Evolutionary conservation across 35 echinoderm and acorn worm species (phyloP), one percentile per base, ranked within the genome.

Genomic region (Stichopus chloronotus): DNA sequence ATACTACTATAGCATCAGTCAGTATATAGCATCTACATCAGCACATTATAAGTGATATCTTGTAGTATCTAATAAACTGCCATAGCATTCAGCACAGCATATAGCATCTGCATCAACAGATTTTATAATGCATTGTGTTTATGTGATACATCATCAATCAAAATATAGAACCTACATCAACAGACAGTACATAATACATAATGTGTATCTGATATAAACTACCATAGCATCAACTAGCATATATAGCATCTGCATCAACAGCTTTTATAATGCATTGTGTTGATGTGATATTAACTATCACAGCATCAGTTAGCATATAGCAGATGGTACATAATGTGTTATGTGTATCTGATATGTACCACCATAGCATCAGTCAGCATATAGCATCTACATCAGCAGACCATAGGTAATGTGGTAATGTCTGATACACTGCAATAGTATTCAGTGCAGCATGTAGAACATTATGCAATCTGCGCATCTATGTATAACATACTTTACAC

Each of bases 41-140:
- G 96, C 96, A 52, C 94, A 98, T 83, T 92, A 94, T 98, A 98
- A 95, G 92, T 94, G 25, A 71, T 55, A 63, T n/a, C 60, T 12
- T 1, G 17, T 63, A 63, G 17, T 3, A 63, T 63, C 60, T 63
- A 0, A 63, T 63, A 1, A 63, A 16, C 60, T 63, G 6, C n/a
- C n/a, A 63, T 5, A 63, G 60, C 17, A 63, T 12, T 9, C 95
- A 55, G 95, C 95, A 58, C 95, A 96, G 93, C 95, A 93, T 78
- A 96, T 98, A 16, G 95, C 95, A 53, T 96, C 97, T 11, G 97
- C 95, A 57, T 98, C 97, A 12, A 95, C 97, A 53, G 95, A 96
- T 87, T 93, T 91, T 96, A 98, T 94, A 91, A 92, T 11, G n/a
- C n/a, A n/a, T n/a, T n/a, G n/a, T n/a, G 7, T 81, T 89, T 52